Evolutionary conservation across 1,140 invertebrate genomes (phyloP).

Genomic region (Trigoniulus corallinus): DNA sequence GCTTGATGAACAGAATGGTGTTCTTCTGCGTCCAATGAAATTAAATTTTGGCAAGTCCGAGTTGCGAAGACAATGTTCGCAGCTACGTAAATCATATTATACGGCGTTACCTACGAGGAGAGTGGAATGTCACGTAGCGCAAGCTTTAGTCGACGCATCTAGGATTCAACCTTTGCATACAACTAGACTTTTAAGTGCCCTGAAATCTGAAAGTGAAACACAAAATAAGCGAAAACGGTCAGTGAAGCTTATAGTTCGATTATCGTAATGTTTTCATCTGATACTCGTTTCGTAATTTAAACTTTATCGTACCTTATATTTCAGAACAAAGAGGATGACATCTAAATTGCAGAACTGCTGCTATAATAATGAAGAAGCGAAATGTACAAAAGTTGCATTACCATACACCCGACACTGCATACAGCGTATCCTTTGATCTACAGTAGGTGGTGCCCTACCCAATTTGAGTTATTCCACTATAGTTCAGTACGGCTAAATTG

Average conservation of each 20-base stretch:
- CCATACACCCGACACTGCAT: slow-evolving; percentile 68
- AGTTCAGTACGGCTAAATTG: too few relatives aligned
- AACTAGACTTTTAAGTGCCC: slow-evolving; percentile 11
- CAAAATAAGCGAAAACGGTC: slow-evolving; percentile 2
- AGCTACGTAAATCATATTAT: slow-evolving; percentile 11
- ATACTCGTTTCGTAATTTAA: not conserved
- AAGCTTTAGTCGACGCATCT: slow-evolving; percentile 5
- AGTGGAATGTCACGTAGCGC: not conserved
- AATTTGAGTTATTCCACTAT: not conserved
- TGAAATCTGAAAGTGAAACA: slow-evolving; percentile 7
- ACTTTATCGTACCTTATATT: slow-evolving; percentile 11
- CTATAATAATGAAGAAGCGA: slow-evolving; percentile 21
- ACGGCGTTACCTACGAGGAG: slow-evolving; percentile 5
- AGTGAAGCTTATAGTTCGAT: not conserved
- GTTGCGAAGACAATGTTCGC: slow-evolving; percentile 9
- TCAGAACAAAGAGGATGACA: slow-evolving; percentile 18
- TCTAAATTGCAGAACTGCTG: slow-evolving; percentile 22
- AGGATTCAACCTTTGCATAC: slow-evolving; percentile 11
- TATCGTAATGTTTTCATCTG: not conserved
- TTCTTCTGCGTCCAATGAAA: not conserved
- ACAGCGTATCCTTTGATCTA: slow-evolving; percentile 33
- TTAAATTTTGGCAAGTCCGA: slow-evolving; percentile 4
- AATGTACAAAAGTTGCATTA: slow-evolving; percentile 44
- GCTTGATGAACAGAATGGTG: slow-evolving; percentile 12
- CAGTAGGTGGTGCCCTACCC: not conserved